These are phyloP conservation scores for Motacilla alba DNA, from an alignment of 2,113 vertebrate genomes.

Conservation along the genomic window DNA sequence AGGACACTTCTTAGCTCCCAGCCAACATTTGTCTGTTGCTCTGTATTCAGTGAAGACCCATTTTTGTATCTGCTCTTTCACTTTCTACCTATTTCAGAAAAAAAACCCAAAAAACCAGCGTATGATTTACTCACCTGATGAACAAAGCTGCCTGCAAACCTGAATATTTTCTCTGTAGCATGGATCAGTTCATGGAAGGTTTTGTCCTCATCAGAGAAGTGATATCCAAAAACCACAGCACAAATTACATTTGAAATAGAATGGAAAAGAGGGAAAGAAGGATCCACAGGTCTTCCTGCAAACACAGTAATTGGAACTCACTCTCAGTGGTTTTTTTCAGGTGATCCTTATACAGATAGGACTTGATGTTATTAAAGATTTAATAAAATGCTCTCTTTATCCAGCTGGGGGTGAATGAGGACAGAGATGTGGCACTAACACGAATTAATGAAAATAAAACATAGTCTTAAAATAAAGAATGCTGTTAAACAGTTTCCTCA, in stretches of 20 bases:
- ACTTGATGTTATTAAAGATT: not conserved
- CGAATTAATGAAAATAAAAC: not conserved
- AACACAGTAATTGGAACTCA: not conserved
- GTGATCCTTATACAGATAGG: not conserved
- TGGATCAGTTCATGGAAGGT: slow-evolving; percentile 52
- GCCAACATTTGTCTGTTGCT: not conserved
- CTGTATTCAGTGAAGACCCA: not conserved
- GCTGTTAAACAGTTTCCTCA: not conserved
- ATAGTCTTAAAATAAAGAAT: not conserved
- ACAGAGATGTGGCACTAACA: not conserved
- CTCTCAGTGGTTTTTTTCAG: not conserved
- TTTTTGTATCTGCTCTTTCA: not conserved
- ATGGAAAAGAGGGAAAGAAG: slow-evolving; percentile 32
- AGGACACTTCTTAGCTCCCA: not conserved
- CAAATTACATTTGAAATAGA: slow-evolving; percentile 57
- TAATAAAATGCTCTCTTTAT: not conserved
- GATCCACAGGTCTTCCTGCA: slow-evolving; percentile 59
- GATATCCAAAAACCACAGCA: slow-evolving; percentile 52
- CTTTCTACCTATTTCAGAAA: not conserved
- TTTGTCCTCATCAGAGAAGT: slow-evolving; percentile 50
- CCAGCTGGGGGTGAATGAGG: not conserved
- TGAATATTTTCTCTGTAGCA: not conserved
- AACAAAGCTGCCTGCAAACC: not conserved
- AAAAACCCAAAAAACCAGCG: not conserved
- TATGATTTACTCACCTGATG: slow-evolving; percentile 5